A percentile compares a stretch with the other conserved stretches of the same genome.
Evolutionary conservation across 2,797 vertebrate genomes (phyloP).

Genomic region (Staurois parvus): DNA sequence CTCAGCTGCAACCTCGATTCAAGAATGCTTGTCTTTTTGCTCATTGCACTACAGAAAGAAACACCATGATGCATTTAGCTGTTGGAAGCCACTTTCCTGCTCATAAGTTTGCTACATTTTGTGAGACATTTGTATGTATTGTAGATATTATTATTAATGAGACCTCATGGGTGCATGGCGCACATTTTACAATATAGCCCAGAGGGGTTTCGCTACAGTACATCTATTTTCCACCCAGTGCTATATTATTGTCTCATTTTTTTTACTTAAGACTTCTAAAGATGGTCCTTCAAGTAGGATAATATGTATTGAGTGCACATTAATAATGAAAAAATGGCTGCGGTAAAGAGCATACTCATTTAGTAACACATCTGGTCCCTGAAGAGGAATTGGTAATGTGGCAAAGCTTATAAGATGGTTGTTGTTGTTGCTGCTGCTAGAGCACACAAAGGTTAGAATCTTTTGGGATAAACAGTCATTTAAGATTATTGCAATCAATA

Average conservation of each 20-base stretch:
- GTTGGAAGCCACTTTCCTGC: too few relatives aligned
- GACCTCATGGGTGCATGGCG: too few relatives aligned
- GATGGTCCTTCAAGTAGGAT: background rate
- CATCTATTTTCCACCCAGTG: too few relatives aligned
- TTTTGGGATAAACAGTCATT: slow-evolving; percentile 52
- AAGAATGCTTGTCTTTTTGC: too few relatives aligned
- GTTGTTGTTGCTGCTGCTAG: slow-evolving; percentile 23
- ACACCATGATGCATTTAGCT: too few relatives aligned
- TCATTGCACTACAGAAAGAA: too few relatives aligned
- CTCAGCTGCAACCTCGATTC: too few relatives aligned
- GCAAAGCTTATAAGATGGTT: background rate
- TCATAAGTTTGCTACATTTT: too few relatives aligned
- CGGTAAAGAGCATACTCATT: slow-evolving; percentile 9
- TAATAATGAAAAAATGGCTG: slow-evolving; percentile 20
- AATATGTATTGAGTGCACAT: slow-evolving; percentile 12
- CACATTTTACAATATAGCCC: too few relatives aligned
- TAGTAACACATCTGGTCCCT: background rate
- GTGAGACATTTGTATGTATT: too few relatives aligned
- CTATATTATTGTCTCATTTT: background rate
- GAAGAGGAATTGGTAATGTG: slow-evolving; percentile 19
- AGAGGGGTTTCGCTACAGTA: too few relatives aligned
- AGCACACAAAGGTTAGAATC: slow-evolving; percentile 32
- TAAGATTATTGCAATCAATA: slow-evolving; percentile 55
- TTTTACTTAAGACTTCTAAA: background rate
- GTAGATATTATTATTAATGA: too few relatives aligned